phyloP scores from a whole-genome alignment of 2,797 vertebrate genomes.

The Sebastes taczanowskii region DNA sequence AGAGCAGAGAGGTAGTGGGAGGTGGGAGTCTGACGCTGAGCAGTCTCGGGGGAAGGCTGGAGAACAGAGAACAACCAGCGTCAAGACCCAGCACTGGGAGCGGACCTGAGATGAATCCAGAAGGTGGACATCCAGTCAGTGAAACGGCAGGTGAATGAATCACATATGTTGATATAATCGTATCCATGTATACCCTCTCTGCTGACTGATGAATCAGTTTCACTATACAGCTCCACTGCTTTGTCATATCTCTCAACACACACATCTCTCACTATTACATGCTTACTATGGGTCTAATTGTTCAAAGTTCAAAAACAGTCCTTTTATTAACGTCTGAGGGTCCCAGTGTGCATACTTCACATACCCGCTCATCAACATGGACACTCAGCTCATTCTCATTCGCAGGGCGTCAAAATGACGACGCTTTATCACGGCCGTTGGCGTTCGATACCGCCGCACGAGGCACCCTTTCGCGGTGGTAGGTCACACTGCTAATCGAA shows the following conservation, averaged over 20 bases:
- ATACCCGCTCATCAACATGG: not conserved
- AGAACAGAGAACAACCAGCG: not conserved
- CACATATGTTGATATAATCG: not conserved
- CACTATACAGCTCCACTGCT: not conserved
- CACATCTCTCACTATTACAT: not conserved
- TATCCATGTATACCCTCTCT: not conserved
- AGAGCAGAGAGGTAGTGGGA: conserved; percentile 4
- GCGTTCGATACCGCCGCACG: too few relatives aligned
- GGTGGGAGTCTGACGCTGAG: not conserved
- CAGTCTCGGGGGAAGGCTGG: conserved; percentile 10
- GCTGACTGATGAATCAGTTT: not conserved
- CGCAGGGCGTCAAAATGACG: too few relatives aligned
- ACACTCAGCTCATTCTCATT: too few relatives aligned
- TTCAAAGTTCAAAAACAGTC: not conserved
- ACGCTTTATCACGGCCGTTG: too few relatives aligned
- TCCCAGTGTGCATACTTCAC: not conserved
- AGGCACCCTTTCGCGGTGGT: too few relatives aligned
- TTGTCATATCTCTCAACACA: not conserved
- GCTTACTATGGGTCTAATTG: not conserved
- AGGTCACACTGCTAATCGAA: not conserved
- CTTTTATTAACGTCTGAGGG: not conserved
- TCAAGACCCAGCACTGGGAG: not conserved
- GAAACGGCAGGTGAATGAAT: conserved; percentile 35
- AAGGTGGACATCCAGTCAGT: not conserved
- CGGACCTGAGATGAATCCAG: conserved; percentile 1